A percentile compares a stretch with the other conserved stretches of the same genome.
phyloP scores from a whole-genome alignment of 2,113 vertebrate genomes.

The Calidris pygmaea region DNA sequence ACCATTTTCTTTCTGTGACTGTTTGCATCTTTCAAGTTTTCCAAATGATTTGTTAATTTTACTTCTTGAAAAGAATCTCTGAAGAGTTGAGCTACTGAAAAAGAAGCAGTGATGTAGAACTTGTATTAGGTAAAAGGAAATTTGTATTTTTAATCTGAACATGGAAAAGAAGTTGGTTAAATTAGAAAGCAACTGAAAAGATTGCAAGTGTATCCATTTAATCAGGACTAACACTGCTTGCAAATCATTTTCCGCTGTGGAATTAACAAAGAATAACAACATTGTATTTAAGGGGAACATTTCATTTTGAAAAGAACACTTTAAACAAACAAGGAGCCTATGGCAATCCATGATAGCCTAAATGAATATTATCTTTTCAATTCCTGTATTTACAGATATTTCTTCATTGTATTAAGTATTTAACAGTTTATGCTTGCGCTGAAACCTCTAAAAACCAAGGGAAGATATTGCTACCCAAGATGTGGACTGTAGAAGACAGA shows the following conservation, averaged over 20 bases:
- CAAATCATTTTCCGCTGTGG: neutral
- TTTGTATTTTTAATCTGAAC: neutral
- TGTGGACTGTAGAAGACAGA: neutral
- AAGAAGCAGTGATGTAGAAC: neutral
- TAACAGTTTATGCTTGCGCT: neutral
- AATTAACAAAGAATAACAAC: neutral
- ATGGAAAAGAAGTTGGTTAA: neutral
- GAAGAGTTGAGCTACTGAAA: neutral
- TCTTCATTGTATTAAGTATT: neutral
- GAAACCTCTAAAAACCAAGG: neutral
- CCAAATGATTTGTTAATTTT: neutral
- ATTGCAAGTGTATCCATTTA: neutral
- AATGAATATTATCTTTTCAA: neutral
- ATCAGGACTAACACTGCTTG: neutral
- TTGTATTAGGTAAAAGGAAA: neutral
- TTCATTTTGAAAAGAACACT: neutral
- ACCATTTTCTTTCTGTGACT: neutral
- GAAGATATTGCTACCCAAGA: neutral
- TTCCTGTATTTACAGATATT: neutral
- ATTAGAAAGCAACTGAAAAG: neutral
- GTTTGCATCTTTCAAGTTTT: neutral
- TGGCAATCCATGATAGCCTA: neutral
- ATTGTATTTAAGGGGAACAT: neutral
- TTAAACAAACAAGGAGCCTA: neutral
- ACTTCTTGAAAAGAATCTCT: neutral